Evolutionary conservation across 2,113 vertebrate species (phyloP).

Genomic region (Nymphicus hollandicus): DNA sequence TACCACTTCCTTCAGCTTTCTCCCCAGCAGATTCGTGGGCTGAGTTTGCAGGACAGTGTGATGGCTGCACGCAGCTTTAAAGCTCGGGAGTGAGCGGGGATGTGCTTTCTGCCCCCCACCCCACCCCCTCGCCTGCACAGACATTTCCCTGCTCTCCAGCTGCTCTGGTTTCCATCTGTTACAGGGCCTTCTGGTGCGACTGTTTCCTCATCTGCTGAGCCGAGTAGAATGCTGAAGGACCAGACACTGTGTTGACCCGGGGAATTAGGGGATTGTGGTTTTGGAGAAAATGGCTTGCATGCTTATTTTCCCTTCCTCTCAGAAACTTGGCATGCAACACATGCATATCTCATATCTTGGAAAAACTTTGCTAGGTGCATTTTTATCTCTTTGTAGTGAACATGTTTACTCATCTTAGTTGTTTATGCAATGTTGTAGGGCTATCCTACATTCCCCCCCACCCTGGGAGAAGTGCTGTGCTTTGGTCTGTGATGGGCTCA

Average conservation of each 20-base stretch:
- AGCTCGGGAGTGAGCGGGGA: neutral
- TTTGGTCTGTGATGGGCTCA: neutral
- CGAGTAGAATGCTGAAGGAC: conserved; percentile 23
- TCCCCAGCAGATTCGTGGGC: neutral
- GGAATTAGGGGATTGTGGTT: conserved; percentile 56
- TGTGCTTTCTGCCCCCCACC: conserved; percentile 28
- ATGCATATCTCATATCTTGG: neutral
- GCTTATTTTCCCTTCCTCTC: neutral
- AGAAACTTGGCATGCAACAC: neutral
- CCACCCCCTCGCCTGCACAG: neutral
- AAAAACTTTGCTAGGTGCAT: neutral
- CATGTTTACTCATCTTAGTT: neutral
- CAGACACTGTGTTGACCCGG: conserved; percentile 20
- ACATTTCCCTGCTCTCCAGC: conserved; percentile 62
- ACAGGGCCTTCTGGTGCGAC: conserved; percentile 43
- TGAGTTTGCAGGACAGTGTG: neutral
- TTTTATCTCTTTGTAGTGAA: neutral
- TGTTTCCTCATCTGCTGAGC: conserved; percentile 64
- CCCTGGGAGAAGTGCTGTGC: neutral
- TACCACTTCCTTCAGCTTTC: neutral
- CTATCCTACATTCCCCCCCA: fast-evolving
- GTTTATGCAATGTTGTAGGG: fast-evolving
- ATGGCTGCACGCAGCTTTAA: neutral
- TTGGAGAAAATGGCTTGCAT: conserved; percentile 22
- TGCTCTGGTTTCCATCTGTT: conserved; percentile 69